These are phyloP conservation scores for Phrynocephalus versicolor DNA, from an alignment of 2,113 vertebrate genomes.

Conservation along the genomic window DNA sequence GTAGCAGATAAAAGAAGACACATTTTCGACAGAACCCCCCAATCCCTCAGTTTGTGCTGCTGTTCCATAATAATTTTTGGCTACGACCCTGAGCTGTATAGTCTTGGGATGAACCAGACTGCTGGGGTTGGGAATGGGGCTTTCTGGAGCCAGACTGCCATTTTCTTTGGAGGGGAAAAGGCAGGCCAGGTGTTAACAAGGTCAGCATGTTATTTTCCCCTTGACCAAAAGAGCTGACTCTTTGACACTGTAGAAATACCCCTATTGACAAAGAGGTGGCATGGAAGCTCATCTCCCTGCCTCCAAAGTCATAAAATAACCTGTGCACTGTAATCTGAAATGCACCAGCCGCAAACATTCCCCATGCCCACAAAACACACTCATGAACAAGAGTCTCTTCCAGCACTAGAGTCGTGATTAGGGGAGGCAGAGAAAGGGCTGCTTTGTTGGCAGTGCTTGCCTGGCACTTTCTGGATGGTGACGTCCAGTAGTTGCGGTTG, in stretches of 20 bases:
- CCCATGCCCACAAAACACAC: not conserved
- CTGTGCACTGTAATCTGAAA: not conserved
- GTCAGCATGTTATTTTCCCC: not conserved
- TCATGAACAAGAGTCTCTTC: constrained; percentile 4
- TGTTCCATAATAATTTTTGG: not conserved
- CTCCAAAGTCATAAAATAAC: not conserved
- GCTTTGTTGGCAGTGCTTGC: accelerated
- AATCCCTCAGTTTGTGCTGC: not conserved
- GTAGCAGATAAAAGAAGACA: not conserved
- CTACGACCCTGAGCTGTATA: not conserved
- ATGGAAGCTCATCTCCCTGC: not conserved
- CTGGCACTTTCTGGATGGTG: not conserved
- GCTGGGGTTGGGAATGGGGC: not conserved
- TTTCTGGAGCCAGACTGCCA: not conserved
- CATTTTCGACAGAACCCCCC: not conserved
- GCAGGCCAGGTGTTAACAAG: not conserved
- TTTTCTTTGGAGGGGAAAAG: not conserved
- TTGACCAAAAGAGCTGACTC: not conserved
- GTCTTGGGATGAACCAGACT: not conserved
- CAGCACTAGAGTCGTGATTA: not conserved
- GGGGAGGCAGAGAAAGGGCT: not conserved
- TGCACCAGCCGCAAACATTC: not conserved
- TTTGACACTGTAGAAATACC: not conserved
- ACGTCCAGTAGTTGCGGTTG: accelerated
- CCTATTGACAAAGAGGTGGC: not conserved